phyloP scores from a whole-genome alignment of 2,797 vertebrate genomes.

The Peromyscus attwateri region DNA sequence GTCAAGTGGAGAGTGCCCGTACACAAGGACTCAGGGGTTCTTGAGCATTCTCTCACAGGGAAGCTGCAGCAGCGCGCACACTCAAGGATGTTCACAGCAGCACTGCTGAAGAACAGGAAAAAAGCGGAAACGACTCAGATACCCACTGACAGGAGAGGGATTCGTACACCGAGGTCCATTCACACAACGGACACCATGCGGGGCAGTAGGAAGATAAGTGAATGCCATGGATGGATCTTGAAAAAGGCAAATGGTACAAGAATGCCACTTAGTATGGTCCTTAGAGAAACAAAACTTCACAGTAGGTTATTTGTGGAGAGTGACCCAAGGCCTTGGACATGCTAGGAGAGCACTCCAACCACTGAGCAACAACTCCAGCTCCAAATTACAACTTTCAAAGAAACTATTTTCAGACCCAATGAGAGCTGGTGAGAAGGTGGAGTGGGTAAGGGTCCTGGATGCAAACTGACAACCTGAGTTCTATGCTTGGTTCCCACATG shows the following conservation, averaged over 20 bases:
- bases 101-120: slow-evolving; percentile 17
- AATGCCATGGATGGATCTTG: slow-evolving; percentile 15
- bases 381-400: background rate
- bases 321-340: background rate
- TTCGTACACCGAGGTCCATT: background rate
- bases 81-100: background rate
- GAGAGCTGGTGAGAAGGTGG: background rate
- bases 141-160: background rate
- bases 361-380: background rate
- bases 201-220: background rate
- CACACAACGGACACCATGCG: background rate
- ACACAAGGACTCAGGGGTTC: background rate
- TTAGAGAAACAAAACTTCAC: slow-evolving; percentile 37
- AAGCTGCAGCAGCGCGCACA: background rate
- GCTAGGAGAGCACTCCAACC: background rate
- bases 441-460: background rate
- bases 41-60: background rate
- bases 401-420: slow-evolving; percentile 56
- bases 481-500: too few relatives aligned
- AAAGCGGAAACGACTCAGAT: slow-evolving; percentile 47
- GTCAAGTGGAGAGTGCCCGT: background rate
- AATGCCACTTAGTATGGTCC: background rate
- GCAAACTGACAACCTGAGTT: background rate
- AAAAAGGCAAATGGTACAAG: slow-evolving; percentile 59
- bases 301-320: background rate